Conservation (phyloP, 2,888 invertebrate species). For the Achlya flavicornis region DNA sequence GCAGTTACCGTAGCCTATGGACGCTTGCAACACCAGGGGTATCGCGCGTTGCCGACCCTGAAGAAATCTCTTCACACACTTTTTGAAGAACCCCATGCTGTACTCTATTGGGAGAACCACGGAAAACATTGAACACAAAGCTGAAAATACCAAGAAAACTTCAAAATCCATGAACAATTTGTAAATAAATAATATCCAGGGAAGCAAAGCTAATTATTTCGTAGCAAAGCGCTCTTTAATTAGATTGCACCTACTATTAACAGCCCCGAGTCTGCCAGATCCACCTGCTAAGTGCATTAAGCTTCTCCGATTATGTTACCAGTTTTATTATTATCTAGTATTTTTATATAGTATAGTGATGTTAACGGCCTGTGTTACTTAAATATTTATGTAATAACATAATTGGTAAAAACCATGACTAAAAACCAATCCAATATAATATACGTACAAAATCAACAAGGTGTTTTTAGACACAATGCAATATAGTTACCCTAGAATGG, state of each 20-base stretch:
- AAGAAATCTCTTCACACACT: too few species aligned
- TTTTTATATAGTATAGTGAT: background rate
- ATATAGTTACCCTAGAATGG: too few species aligned
- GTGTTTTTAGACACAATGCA: too few species aligned
- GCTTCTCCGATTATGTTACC: background rate
- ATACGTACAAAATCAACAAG: too few species aligned
- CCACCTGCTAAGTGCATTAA: constrained; percentile 3
- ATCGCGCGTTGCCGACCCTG: too few species aligned
- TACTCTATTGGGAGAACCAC: too few species aligned
- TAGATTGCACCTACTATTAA: constrained; percentile 1
- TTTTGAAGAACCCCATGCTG: too few species aligned
- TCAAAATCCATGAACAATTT: background rate
- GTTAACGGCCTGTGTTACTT: background rate
- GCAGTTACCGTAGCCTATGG: too few species aligned
- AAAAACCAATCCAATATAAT: too few species aligned
- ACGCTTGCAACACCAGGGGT: too few species aligned
- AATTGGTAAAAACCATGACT: too few species aligned
- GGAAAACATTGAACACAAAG: background rate
- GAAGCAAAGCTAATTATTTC: constrained; percentile 7
- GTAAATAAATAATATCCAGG: background rate
- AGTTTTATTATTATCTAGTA: background rate
- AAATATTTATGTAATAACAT: too few species aligned
- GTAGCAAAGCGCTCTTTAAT: constrained; percentile 6
- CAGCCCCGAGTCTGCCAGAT: background rate
- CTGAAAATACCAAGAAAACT: background rate